These are phyloP conservation scores for Anagrus nilaparvatae DNA, from an alignment of 1,140 invertebrate genomes.

Conservation along the genomic window DNA sequence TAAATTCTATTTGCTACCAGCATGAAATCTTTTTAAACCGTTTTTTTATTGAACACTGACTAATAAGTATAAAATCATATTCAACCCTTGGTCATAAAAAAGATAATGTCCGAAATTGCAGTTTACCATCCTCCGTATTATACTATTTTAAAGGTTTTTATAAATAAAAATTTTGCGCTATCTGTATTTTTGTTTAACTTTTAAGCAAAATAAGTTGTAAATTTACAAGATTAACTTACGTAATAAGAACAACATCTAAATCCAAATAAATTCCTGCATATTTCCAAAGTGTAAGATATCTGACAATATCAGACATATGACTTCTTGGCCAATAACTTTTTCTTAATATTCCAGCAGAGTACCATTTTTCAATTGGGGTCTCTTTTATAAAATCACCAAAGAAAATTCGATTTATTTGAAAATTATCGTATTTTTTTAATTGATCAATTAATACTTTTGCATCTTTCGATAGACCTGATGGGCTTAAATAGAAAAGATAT, in stretches of 20 bases:
- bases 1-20: no score
- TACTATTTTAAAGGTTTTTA: no score
- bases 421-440: slow-evolving; percentile 43
- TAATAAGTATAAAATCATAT: no score
- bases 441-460: slow-evolving; percentile 31
- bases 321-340: slow-evolving; percentile 44
- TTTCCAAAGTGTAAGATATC: slow-evolving; percentile 64
- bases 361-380: slow-evolving; percentile 53
- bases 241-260: slow-evolving; percentile 60
- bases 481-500: slow-evolving; percentile 46
- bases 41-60: no score
- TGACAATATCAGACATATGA: slow-evolving; percentile 57
- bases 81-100: no score
- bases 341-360: slow-evolving; percentile 42
- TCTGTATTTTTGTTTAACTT: no score
- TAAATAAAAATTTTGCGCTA: background rate
- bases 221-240: slow-evolving; percentile 27
- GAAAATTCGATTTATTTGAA: slow-evolving; percentile 38
- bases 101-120: no score
- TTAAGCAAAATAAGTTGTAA: slow-evolving; percentile 9
- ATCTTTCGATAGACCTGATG: slow-evolving; percentile 30
- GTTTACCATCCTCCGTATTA: no score
- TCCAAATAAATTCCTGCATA: slow-evolving; percentile 71
- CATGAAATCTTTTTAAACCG: no score
- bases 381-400: slow-evolving; percentile 44